A percentile compares a stretch with the other conserved stretches of the same genome.
phyloP scores from a whole-genome alignment of 1,140 invertebrate genomes.

The Lasioglossum baleicum region DNA sequence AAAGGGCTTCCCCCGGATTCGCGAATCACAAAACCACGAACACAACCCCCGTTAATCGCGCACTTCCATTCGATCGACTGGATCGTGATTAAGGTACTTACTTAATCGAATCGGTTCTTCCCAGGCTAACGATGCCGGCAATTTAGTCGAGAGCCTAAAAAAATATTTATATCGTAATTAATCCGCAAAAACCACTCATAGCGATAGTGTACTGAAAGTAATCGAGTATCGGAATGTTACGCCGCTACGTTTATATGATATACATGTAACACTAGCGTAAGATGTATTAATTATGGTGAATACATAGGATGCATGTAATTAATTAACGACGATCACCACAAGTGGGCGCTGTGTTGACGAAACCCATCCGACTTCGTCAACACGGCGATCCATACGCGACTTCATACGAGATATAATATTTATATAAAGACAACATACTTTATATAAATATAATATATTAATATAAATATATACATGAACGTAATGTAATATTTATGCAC shows the following conservation, averaged over 20 bases:
- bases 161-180: slow-evolving; percentile 68
- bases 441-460: no score
- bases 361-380: neutral
- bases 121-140: slow-evolving; percentile 49
- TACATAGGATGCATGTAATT: slow-evolving; percentile 60
- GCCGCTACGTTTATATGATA: slow-evolving; percentile 52
- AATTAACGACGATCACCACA: slow-evolving; percentile 27
- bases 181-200: slow-evolving; percentile 50
- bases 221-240: slow-evolving; percentile 55
- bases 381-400: neutral
- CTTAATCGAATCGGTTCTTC: slow-evolving; percentile 39
- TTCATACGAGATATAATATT: slow-evolving; percentile 8
- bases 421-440: no score
- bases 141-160: slow-evolving; percentile 59
- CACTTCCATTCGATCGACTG: slow-evolving; percentile 1
- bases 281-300: slow-evolving; percentile 47
- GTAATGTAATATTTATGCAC: slow-evolving; percentile 38
- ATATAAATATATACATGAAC: slow-evolving; percentile 38
- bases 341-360: neutral
- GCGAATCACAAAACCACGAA: neutral
- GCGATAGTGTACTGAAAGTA: slow-evolving; percentile 49
- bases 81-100: slow-evolving; percentile 36
- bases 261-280: slow-evolving; percentile 55
- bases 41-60: neutral
- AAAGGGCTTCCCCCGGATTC: neutral